Evolutionary conservation across 2,797 vertebrate species (phyloP).

Genomic region (Champsocephalus esox): DNA sequence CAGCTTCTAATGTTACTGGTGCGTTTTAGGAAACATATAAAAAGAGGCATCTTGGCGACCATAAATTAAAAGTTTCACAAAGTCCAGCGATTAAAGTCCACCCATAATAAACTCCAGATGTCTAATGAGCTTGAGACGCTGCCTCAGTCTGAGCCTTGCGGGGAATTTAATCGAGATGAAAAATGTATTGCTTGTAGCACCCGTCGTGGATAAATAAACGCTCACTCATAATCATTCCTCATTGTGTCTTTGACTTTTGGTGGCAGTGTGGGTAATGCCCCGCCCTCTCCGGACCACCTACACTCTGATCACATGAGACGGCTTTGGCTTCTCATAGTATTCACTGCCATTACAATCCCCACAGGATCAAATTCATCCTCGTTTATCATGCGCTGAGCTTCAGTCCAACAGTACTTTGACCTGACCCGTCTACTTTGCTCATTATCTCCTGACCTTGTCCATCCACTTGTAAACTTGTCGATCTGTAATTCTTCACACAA

Average conservation of each 20-base stretch:
- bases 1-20: neutral
- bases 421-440: neutral
- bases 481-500: neutral
- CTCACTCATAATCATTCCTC: constrained; percentile 43
- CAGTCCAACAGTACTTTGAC: constrained; percentile 1
- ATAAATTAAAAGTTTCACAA: constrained; percentile 51
- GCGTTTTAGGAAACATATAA: constrained; percentile 9
- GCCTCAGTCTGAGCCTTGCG: constrained; percentile 57
- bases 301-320: constrained; percentile 53
- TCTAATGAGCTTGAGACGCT: constrained; percentile 74
- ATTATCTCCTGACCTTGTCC: neutral
- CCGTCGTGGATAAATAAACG: constrained; percentile 67
- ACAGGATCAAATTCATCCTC: constrained; percentile 32
- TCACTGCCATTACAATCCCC: constrained; percentile 31
- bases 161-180: constrained; percentile 62
- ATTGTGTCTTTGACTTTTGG: constrained; percentile 43
- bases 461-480: constrained; percentile 3
- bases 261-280: constrained; percentile 36
- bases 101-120: constrained; percentile 75
- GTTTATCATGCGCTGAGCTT: constrained; percentile 30
- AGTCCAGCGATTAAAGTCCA: constrained; percentile 51
- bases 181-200: constrained; percentile 66
- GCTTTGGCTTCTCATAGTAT: constrained; percentile 38
- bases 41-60: constrained; percentile 32
- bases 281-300: constrained; percentile 57